Conservation (phyloP, 2,888 invertebrate species). For the Hemithea aestivaria region DNA sequence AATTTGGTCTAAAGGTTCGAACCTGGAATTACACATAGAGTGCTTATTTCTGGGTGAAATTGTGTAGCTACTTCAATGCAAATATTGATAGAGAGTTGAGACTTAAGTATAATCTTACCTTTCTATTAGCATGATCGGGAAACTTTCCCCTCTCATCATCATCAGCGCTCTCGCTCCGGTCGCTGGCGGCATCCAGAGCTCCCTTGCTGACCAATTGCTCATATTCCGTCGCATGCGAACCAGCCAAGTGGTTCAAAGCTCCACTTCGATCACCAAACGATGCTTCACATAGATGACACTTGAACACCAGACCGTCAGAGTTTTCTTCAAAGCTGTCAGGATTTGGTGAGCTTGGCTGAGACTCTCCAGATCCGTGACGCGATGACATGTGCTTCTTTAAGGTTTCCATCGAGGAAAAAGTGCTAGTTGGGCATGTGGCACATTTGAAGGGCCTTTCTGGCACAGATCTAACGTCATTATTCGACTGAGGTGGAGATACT, state of each 20-base stretch:
- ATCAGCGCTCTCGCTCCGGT: constrained; percentile 82
- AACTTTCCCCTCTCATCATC: constrained; percentile 87
- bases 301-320: constrained; percentile 86
- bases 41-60: not conserved
- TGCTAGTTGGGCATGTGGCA: constrained; percentile 88
- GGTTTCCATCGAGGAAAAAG: constrained; percentile 88
- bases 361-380: constrained; percentile 80
- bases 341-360: constrained; percentile 61
- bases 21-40: too few species aligned
- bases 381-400: constrained; percentile 87
- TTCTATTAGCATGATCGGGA: constrained; percentile 91
- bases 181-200: constrained; percentile 79
- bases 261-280: constrained; percentile 89
- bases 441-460: constrained; percentile 90
- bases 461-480: constrained; percentile 79
- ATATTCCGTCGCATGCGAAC: constrained; percentile 87
- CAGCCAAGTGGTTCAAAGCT: constrained; percentile 89
- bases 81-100: not conserved
- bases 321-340: constrained; percentile 51
- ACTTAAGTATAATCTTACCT: constrained; percentile 71
- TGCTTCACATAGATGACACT: constrained; percentile 95
- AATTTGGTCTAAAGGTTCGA: too few species aligned
- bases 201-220: constrained; percentile 90
- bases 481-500: constrained; percentile 45
- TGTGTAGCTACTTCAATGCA: too few species aligned